Evolutionary conservation across 2,113 vertebrate species (phyloP), one percentile per base, ranked within the genome.

Genomic region (Pseudopipra pipra): DNA sequence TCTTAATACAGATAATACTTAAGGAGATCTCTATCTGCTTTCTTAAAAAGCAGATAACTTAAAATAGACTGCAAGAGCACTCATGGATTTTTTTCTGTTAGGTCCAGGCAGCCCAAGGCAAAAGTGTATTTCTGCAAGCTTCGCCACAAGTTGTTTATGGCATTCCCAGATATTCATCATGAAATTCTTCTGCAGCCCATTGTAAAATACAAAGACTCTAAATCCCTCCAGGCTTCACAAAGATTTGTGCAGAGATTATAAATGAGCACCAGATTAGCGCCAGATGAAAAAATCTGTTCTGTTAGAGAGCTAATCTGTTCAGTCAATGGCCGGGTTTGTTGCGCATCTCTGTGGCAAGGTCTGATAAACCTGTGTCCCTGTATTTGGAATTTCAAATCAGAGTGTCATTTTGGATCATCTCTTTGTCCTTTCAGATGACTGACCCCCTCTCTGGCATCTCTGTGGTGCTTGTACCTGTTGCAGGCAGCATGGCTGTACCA

Each of bases 271-370:
- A 95, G 93, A 96, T 95, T 77, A 95, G 89, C 65, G 0, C 47
- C 89, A 85, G 84, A 86, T 96, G 89, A 96, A 87, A 96, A 96
- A 97, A 94, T 77, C 81, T 89, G 63, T 95, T 91, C 95, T 59
- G 61, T 56, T 85, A 70, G 55, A 87, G 87, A 91, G 86, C 68
- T 94, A 76, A 92, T 95, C 94, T 95, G 23, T 83, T 81, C n/a
- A 61, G n/a, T 91, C 86, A 91, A 17, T 49, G 54, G 46, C 84
- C 0, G 2, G 5, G 43, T 85, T 85, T 92, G 70, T 59, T 44
- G 58, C 31, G 15, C 37, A 31, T 85, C 76, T 94, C 68, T 75
- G 58, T 72, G 61, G 41, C 12, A 8, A 80, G 65, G 47, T 62
- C 61, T 85, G 67, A 87, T 59, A 74, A 35, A 62, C 59, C 37